These are phyloP conservation scores for Tethya wilhelma DNA, from an alignment of 37 sponge, comb jelly and placozoan genomes.

Conservation along the genomic window DNA sequence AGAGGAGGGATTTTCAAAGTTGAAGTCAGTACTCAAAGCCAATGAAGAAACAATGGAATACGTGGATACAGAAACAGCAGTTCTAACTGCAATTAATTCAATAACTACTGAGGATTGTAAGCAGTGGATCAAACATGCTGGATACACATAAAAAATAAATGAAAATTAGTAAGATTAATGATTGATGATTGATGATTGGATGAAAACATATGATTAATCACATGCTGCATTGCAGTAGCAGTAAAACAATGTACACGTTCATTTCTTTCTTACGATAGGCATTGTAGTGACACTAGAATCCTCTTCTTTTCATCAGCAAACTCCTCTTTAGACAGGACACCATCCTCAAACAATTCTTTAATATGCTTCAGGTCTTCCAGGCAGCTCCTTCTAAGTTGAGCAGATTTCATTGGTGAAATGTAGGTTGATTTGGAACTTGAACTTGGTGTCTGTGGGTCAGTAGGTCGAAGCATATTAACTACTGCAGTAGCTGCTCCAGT, in stretches of 20 bases:
- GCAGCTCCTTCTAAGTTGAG: slow-evolving; percentile 12
- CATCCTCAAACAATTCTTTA: slow-evolving; percentile 21
- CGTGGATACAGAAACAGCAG: slow-evolving; percentile 8
- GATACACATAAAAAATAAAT: not conserved
- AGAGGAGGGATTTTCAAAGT: slow-evolving; percentile 5
- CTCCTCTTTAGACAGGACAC: slow-evolving; percentile 21
- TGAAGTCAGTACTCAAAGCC: slow-evolving; percentile 6
- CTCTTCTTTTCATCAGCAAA: slow-evolving; percentile 17
- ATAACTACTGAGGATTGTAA: slow-evolving; percentile 4
- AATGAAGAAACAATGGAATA: slow-evolving; percentile 9
- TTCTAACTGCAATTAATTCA: slow-evolving; percentile 11
- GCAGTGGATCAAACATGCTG: slow-evolving; percentile 14
- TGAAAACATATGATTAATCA: not conserved
- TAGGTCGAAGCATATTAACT: not conserved
- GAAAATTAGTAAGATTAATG: not conserved
- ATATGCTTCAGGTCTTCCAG: slow-evolving; percentile 25
- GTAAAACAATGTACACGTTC: not conserved
- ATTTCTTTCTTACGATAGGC: not conserved
- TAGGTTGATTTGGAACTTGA: not conserved
- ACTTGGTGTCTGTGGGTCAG: not conserved
- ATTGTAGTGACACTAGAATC: not conserved
- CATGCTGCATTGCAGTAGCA: not conserved
- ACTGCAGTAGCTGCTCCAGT: slow-evolving; percentile 25
- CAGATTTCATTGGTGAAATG: slow-evolving; percentile 27
- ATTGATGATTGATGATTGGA: no score